Conservation (phyloP, 2,113 vertebrate species). For the Sinocyclocheilus anshuiensis region DNA sequence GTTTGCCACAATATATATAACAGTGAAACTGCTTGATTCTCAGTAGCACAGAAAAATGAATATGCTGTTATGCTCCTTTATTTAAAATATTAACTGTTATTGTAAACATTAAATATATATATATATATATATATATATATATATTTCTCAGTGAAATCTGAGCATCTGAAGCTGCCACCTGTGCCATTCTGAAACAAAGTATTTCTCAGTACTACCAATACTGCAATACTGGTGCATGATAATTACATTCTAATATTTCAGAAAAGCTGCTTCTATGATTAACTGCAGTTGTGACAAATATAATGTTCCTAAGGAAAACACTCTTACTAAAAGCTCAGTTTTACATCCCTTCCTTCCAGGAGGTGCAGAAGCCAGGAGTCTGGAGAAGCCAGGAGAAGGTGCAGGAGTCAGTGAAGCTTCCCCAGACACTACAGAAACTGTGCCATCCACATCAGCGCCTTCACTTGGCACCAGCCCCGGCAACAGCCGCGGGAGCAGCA, state of each 20-base stretch:
- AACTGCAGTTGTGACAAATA: neutral
- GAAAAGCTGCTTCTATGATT: neutral
- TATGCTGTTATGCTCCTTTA: neutral
- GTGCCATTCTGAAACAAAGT: neutral
- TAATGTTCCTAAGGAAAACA: neutral
- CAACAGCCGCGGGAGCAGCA: conserved; percentile 17
- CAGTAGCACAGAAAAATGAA: neutral
- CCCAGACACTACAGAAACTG: conserved; percentile 25
- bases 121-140: too few species aligned
- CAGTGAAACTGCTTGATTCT: neutral
- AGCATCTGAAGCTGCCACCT: neutral
- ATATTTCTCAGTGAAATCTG: neutral
- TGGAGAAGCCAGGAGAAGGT: too few species aligned
- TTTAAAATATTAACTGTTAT: neutral
- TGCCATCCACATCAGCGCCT: conserved; percentile 22
- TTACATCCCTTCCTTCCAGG: conserved; percentile 71
- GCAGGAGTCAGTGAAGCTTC: conserved; percentile 8
- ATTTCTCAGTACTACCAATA: neutral
- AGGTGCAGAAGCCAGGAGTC: conserved; percentile 75
- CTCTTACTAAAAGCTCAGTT: neutral
- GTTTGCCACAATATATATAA: neutral
- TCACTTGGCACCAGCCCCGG: neutral
- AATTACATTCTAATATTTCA: neutral
- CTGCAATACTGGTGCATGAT: neutral
- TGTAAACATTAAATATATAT: neutral